Conservation (phyloP, 2,888 invertebrate genomes). For the Pollenia angustigena region DNA sequence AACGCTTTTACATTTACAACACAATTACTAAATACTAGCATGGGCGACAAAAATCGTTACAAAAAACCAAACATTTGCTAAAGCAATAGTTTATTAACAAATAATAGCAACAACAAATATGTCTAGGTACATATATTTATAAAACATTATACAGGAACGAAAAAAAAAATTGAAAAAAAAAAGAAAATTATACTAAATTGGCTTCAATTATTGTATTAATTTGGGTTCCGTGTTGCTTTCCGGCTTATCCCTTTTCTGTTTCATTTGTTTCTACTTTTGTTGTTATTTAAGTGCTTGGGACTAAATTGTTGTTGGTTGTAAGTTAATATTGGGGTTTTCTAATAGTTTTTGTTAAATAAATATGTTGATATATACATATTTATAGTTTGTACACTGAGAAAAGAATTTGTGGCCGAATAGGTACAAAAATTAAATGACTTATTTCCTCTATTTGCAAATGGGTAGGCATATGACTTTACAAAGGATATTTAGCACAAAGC, state of each 20-base stretch:
- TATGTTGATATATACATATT: no score
- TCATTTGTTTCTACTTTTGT: background rate
- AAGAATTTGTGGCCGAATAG: no score
- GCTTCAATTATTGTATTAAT: slow-evolving; percentile 84
- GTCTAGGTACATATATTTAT: background rate
- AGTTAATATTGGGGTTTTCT: background rate
- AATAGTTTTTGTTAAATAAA: background rate
- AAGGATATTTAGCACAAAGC: no score
- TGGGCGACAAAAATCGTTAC: slow-evolving; percentile 24
- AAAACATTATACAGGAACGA: slow-evolving; percentile 23
- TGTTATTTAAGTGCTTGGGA: background rate
- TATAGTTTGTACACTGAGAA: no score
- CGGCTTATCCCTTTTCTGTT: slow-evolving; percentile 81
- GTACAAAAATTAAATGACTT: no score
- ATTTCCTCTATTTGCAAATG: no score
- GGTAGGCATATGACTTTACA: no score
- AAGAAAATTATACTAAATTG: slow-evolving; percentile 84
- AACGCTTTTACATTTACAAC: background rate
- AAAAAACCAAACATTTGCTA: slow-evolving; percentile 21
- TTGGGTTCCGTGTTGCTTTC: slow-evolving; percentile 83
- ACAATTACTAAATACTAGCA: background rate
- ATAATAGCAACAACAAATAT: slow-evolving; percentile 55
- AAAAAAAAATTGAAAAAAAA: slow-evolving; percentile 63
- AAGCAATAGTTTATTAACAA: slow-evolving; percentile 45
- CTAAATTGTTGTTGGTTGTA: background rate